Base-by-base conservation (phyloP, 2,888 invertebrate genomes). In the Biston betularia region DNA sequence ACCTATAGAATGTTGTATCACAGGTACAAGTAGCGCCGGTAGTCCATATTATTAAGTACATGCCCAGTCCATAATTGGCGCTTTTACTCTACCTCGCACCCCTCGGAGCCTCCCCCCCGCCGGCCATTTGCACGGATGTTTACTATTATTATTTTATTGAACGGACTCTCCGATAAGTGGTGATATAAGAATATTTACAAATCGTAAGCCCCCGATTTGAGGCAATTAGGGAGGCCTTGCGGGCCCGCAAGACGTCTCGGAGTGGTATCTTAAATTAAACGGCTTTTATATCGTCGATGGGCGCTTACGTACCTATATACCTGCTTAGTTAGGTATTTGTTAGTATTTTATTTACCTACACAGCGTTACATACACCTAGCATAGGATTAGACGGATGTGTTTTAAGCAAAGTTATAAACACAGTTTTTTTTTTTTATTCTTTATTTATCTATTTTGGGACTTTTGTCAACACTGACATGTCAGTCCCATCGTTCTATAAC, bases 81-180 rank as follows among this genome's bases (percentile, higher is more conserved):
- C n/a, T n/a, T n/a, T n/a, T n/a, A n/a, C n/a, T n/a, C n/a, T n/a
- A 79, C 83, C 83, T 77, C 77, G 71, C 76, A 71, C 80, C 73
- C 74, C 72, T 73, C 80, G 74, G 77, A 71, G 72, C 67, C 58
- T 81, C 80, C 81, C 80, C 83, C 77, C 81, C 87, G 87, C 88
- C 92, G 92, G 92, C 94, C 93, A 94, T 93, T 93, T 93, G 92
- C 93, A 91, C 93, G 88, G 88, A 89, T 92, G 92, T 92, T 92
- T 93, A 92, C 93, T 93, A 93, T 92, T 93, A 92, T 92, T 89
- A 91, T 92, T 93, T 92, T 93, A 93, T 92, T 93, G 94, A 92
- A 92, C 90, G 87, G 88, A 89, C 88, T 87, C 82, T 87, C 79
- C 86, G 87, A 38, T 38, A 90, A 90, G 88, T 89, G 88, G 83